Conservation (phyloP, 1,140 invertebrate genomes). For the Venturia canescens region DNA sequence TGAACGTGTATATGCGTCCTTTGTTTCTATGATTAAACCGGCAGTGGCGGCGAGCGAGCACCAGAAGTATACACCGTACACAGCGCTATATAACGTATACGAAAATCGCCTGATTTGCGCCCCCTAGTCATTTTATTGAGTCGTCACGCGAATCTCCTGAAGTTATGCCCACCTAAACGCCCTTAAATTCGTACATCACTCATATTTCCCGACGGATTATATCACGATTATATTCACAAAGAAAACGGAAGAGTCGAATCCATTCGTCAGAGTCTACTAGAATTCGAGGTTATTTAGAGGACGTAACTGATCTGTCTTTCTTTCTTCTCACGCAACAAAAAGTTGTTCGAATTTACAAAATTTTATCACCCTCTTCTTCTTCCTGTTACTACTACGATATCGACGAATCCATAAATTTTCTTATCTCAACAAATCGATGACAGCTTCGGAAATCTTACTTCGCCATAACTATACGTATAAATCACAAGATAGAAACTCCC, state of each 20-base stretch:
- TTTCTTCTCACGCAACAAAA: too few relatives aligned
- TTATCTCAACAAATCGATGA: constrained; percentile 22
- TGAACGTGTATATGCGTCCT: neutral
- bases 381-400: neutral
- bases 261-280: too few relatives aligned
- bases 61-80: neutral
- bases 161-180: too few relatives aligned
- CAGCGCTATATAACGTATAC: neutral
- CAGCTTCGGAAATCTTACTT: neutral
- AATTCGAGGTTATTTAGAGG: too few relatives aligned
- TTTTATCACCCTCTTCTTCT: neutral
- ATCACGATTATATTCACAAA: too few relatives aligned
- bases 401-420: constrained; percentile 21
- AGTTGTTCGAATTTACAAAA: neutral
- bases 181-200: too few relatives aligned
- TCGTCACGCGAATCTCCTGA: neutral
- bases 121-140: neutral
- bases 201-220: too few relatives aligned
- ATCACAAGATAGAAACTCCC: constrained; percentile 52
- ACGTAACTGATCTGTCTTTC: too few relatives aligned
- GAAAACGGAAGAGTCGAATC: too few relatives aligned
- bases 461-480: constrained; percentile 42
- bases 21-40: constrained; percentile 6
- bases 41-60: neutral
- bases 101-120: neutral